Evolutionary conservation across 2,888 invertebrate species (phyloP), one percentile per base, ranked within the genome.

Genomic region (Andrena chrysosceles): DNA sequence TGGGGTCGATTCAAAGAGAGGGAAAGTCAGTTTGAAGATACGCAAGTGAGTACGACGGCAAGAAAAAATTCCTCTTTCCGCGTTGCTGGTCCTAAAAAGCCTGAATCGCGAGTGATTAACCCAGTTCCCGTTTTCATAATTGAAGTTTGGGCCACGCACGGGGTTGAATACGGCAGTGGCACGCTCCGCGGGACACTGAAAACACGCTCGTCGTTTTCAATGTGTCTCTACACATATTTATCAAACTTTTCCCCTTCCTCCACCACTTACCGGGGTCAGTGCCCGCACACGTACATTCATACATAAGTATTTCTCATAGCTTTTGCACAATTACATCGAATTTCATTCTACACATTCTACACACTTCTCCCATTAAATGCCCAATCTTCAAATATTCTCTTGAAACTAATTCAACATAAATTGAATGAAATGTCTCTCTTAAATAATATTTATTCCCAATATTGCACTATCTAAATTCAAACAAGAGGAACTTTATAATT

Each of bases 91-190:
- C 13, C 23, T 26, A 52, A 60, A 80, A 33, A 23, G 16, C 4
- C 20, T 35, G 67, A 80, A 81, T 82, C 33, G 73, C 79, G 52
- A 56, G 66, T 68, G 74, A 82, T 80, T 80, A 82, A 80, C 80
- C 75, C 62, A 80, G 82, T 75, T 70, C 71, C 63, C n/a, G 52
- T 23, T 59, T 48, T 49, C 75, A 75, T 71, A 75, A 82, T 80
- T 80, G 75, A 77, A 82, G 35, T 82, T 74, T 80, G 66, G 67
- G 49, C 62, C 67, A 42, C 23, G 62, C 33, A 10, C 33, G 62
- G 63, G 49, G 35, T 48, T 66, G 33, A 74, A 70, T 74, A 56
- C 68, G 52, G 13, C 54, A 78, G 56, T n/a, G 56, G 48, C 49
- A 23, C 26, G 33, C 23, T 33, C 4, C n/a, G 6, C 31, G 4